These are phyloP conservation scores for Tachystola acroxantha DNA, from an alignment of 2,888 invertebrate species.

Conservation along the genomic window DNA sequence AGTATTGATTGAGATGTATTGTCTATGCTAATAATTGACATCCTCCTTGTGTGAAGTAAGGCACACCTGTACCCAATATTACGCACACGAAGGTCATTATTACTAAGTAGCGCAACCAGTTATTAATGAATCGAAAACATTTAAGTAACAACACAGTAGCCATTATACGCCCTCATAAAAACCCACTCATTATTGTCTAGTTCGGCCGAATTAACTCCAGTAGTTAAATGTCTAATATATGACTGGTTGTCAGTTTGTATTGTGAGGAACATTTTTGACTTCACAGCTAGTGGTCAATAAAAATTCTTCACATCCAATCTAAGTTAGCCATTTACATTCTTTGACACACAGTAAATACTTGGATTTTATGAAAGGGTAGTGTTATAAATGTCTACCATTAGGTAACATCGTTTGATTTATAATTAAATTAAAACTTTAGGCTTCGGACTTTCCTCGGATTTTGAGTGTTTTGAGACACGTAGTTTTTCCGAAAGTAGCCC, in stretches of 20 bases:
- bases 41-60: too few relatives aligned
- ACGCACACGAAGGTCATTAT: slow-evolving; percentile 14
- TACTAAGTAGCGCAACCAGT: slow-evolving; percentile 16
- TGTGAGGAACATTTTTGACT: slow-evolving; percentile 25
- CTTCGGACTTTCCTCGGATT: too few relatives aligned
- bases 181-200: slow-evolving; percentile 44
- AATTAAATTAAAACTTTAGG: too few relatives aligned
- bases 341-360: slow-evolving; percentile 15
- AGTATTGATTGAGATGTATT: too few relatives aligned
- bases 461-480: too few relatives aligned
- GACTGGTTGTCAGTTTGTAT: slow-evolving; percentile 40
- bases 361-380: too few relatives aligned
- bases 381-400: too few relatives aligned
- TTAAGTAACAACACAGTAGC: slow-evolving; percentile 28
- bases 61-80: too few relatives aligned
- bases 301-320: slow-evolving; percentile 38
- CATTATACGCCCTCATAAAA: slow-evolving; percentile 46
- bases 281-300: slow-evolving; percentile 32
- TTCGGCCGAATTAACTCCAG: slow-evolving; percentile 29
- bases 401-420: too few relatives aligned
- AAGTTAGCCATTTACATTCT: slow-evolving; percentile 25
- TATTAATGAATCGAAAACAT: slow-evolving; percentile 33
- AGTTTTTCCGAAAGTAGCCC: too few relatives aligned
- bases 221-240: slow-evolving; percentile 55
- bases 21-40: too few relatives aligned